A percentile compares a stretch with the other conserved stretches of the same genome.
These are phyloP conservation scores for Sebastes taczanowskii DNA, from an alignment of 2,797 vertebrate species.

Conservation along the genomic window DNA sequence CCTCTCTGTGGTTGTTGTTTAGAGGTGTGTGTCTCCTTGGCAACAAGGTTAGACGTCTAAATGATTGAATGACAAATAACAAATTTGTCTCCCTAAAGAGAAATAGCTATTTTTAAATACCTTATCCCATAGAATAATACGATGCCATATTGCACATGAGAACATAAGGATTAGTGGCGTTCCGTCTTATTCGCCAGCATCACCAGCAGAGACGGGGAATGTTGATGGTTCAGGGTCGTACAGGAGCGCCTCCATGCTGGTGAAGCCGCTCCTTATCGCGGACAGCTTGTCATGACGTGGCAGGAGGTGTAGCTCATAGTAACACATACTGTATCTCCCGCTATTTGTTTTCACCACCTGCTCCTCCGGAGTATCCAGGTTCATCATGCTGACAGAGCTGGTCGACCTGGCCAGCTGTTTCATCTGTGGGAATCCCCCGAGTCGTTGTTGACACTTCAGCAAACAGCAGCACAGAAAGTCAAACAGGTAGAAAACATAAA, in stretches of 20 bases:
- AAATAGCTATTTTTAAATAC: neutral
- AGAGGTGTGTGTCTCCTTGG: neutral
- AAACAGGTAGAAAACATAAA: neutral
- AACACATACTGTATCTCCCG: neutral
- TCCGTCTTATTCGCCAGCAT: neutral
- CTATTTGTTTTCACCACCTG: conserved; percentile 15
- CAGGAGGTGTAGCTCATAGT: conserved; percentile 11
- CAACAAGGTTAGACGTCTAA: neutral
- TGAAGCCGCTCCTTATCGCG: neutral
- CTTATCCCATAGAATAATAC: neutral
- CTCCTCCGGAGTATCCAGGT: conserved; percentile 7
- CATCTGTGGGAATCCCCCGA: conserved; percentile 6
- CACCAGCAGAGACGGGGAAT: neutral
- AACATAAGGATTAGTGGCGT: neutral
- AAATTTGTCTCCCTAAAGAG: neutral
- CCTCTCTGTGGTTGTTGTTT: neutral
- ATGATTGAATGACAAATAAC: neutral
- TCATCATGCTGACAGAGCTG: conserved; percentile 11
- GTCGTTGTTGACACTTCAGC: neutral
- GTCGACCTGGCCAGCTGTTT: conserved; percentile 14
- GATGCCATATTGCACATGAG: neutral
- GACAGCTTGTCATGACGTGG: conserved; percentile 15
- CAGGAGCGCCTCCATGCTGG: neutral
- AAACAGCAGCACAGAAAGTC: conserved; percentile 6
- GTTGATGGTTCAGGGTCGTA: neutral